A percentile compares a stretch with the other conserved stretches of the same genome.
Conservation (phyloP, 2,888 invertebrate species). For the Malacosoma neustria region DNA sequence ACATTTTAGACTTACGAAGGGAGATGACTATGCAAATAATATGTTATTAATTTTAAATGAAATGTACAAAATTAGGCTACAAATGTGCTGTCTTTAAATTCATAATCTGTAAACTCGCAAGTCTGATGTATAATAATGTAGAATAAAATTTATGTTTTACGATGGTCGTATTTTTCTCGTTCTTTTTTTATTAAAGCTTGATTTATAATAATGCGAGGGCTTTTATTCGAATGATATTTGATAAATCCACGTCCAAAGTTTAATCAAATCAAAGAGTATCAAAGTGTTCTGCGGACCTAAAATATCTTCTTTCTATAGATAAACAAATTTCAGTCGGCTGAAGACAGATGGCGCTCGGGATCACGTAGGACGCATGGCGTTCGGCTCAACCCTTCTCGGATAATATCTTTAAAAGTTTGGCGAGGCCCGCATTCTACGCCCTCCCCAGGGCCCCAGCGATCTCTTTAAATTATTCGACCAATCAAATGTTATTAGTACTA, state of each 20-base stretch:
- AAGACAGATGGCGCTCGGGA: constrained; percentile 64
- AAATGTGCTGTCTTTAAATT: too few relatives aligned
- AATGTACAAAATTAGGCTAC: too few relatives aligned
- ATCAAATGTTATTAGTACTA: constrained; percentile 48
- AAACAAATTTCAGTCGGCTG: constrained; percentile 56
- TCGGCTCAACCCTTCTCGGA: constrained; percentile 61
- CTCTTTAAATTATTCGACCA: constrained; percentile 57
- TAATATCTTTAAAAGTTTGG: constrained; percentile 75
- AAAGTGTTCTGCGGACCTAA: constrained; percentile 6
- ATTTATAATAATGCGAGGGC: too few relatives aligned
- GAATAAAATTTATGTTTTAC: too few relatives aligned
- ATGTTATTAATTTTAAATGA: too few relatives aligned
- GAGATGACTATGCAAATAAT: too few relatives aligned
- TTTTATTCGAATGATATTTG: too few relatives aligned
- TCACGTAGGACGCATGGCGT: constrained; percentile 57
- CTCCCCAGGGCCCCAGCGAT: constrained; percentile 35
- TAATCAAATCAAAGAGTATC: neutral
- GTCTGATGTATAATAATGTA: too few relatives aligned
- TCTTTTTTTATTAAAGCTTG: too few relatives aligned
- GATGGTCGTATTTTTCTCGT: too few relatives aligned
- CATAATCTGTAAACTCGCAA: too few relatives aligned
- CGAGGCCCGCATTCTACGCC: constrained; percentile 24
- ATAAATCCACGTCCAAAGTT: neutral
- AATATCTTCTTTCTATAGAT: constrained; percentile 26
- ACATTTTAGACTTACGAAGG: too few relatives aligned